Conservation (phyloP, 2,888 invertebrate species). For the Leptopilina myrica region DNA sequence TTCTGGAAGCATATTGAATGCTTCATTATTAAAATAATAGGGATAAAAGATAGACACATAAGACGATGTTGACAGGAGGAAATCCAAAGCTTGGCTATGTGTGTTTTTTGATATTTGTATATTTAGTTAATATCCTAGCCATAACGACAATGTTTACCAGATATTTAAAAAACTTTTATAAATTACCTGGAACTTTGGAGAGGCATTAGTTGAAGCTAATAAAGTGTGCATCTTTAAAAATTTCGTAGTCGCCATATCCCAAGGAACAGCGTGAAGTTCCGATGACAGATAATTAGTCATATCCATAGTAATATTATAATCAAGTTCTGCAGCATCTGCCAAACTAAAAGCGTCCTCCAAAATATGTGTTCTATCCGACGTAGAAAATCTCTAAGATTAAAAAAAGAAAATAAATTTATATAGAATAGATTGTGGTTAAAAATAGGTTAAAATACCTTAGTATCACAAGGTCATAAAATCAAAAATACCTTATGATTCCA, state of each 20-base stretch:
- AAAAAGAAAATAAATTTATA: not conserved
- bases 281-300: conserved; percentile 83
- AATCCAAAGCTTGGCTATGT: too few relatives aligned
- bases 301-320: conserved; percentile 83
- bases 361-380: conserved; percentile 87
- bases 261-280: conserved; percentile 85
- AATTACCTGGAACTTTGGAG: conserved; percentile 78
- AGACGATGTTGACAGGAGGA: too few relatives aligned
- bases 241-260: conserved; percentile 83
- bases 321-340: conserved; percentile 83
- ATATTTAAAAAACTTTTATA: not conserved
- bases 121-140: too few relatives aligned
- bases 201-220: conserved; percentile 79
- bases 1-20: too few relatives aligned
- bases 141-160: too few relatives aligned
- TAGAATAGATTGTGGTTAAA: not conserved
- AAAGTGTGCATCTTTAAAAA: conserved; percentile 78
- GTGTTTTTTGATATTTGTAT: too few relatives aligned
- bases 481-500: conserved; percentile 74
- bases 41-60: too few relatives aligned
- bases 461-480: not conserved
- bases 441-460: too few relatives aligned
- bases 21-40: too few relatives aligned
- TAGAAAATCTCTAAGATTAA: conserved; percentile 76
- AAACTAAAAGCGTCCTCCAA: conserved; percentile 90